Percentiles rank a stretch among this genome's conserved stretches.
These are phyloP conservation scores for Thunnus maccoyii DNA, from an alignment of 2,113 vertebrate species.

Conservation along the genomic window DNA sequence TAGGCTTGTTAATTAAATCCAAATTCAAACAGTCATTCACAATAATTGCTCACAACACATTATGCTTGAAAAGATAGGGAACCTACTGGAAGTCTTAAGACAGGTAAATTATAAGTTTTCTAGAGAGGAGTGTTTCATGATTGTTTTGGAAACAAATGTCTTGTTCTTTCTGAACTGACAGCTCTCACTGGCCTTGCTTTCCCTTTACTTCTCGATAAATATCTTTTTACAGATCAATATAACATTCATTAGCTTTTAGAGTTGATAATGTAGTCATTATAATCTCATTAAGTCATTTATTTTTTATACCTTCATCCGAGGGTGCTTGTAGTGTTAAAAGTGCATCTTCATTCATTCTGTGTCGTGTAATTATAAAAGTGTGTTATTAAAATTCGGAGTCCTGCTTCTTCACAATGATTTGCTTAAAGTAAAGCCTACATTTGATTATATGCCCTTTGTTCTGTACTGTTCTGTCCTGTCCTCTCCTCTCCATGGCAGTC, in stretches of 20 bases:
- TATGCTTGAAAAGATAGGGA: not conserved
- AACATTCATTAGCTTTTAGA: conserved; percentile 21
- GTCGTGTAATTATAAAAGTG: conserved; percentile 40
- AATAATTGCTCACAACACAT: not conserved
- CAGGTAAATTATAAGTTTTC: too few relatives aligned
- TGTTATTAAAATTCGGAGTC: conserved; percentile 34
- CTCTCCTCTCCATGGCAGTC: conserved; percentile 9
- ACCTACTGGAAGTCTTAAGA: too few relatives aligned
- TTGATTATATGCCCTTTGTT: conserved; percentile 17
- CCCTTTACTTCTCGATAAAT: conserved; percentile 11
- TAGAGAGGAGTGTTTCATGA: too few relatives aligned
- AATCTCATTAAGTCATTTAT: not conserved
- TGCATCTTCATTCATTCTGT: conserved; percentile 19
- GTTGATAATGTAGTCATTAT: conserved; percentile 12
- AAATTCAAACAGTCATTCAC: not conserved
- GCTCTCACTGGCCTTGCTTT: not conserved
- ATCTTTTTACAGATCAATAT: conserved; percentile 33
- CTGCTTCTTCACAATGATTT: conserved; percentile 6
- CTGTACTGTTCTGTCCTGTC: not conserved
- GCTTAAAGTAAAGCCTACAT: not conserved
- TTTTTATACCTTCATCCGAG: not conserved
- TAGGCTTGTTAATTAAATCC: not conserved
- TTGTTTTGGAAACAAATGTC: conserved; percentile 1
- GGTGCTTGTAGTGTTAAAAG: conserved; percentile 7
- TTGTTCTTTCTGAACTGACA: not conserved